Evolutionary conservation across 2,113 vertebrate species (phyloP).

Genomic region (Hemicordylus capensis): DNA sequence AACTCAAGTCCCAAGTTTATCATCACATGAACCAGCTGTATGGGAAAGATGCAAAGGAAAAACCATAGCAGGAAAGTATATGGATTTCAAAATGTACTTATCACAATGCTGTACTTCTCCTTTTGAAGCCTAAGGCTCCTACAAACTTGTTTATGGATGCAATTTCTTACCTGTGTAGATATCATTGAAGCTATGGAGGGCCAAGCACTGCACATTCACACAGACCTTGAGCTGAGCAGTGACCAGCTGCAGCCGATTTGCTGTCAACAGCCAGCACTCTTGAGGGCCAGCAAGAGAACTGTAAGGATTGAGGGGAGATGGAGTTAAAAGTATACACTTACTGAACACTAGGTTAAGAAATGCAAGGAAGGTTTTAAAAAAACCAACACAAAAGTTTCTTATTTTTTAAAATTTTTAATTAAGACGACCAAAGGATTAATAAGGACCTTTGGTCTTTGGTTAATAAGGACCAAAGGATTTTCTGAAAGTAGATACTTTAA

Average conservation of each 20-base stretch:
- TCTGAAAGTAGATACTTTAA: background rate
- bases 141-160: background rate
- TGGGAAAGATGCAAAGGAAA: background rate
- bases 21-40: background rate
- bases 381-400: background rate
- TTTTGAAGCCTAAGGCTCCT: background rate
- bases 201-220: slow-evolving; percentile 89
- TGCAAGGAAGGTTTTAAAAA: background rate
- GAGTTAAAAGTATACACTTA: background rate
- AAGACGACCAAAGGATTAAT: no score
- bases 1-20: background rate
- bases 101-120: background rate
- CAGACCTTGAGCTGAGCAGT: slow-evolving; percentile 93
- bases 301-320: slow-evolving; percentile 40
- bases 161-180: slow-evolving; percentile 88
- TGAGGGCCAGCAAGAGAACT: slow-evolving; percentile 90
- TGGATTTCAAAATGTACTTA: background rate
- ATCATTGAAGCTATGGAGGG: slow-evolving; percentile 93
- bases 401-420: background rate
- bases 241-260: slow-evolving; percentile 85
- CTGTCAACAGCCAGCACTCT: slow-evolving; percentile 95
- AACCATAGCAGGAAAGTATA: background rate
- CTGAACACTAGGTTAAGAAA: background rate
- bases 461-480: background rate
- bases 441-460: no score